Base-by-base conservation (phyloP, 1,140 invertebrate species). In the Psilanteris sp. region DNA sequence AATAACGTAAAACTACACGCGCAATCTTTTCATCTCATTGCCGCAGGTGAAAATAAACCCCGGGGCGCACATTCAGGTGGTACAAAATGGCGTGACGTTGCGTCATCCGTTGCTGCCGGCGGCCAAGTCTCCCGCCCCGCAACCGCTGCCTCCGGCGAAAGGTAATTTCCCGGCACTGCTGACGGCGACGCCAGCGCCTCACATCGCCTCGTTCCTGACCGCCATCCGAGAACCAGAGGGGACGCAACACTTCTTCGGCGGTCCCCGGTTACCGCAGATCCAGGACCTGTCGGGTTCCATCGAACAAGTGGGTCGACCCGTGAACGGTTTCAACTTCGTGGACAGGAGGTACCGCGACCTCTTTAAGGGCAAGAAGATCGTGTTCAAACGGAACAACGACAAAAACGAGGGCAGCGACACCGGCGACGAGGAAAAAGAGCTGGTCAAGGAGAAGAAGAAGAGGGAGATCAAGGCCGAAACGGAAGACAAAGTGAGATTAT, bases 31-130 rank as follows among this genome's bases (percentile, higher is more conserved):
- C 24, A 34, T 52, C 15, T 36, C 5, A 37, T 62, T 9, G 27
- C 79, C 80, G 4, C 61, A 88, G 85, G 79, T 87, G 11, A 88
- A 87, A 57, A 80, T 88, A 22, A 88, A 88, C 77, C 83, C 84
- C 0, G 86, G 87, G 11, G 76, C 85, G 3, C 72, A 81, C 13
- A 16, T 87, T 3, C 87, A 88, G 44, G 79, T 87, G 37, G 55
- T 82, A 0, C 78, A 80, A 6, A 82, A 86, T 22, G 87, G 87
- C 1, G 77, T 88, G 8, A 87, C 84, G 4, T 48, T 87, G 4
- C 79, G 87, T 34, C 87, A 88, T 31, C 87, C 86, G 0, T 59
- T 66, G 18, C 18, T 87, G 26, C 81, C 80, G 10, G 7, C 67
- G 8, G 48, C 61, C 0, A 61, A 71, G 8, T 29, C 73, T 1